phyloP scores from a whole-genome alignment of 2,888 invertebrate species.

The Ischnura elegans region DNA sequence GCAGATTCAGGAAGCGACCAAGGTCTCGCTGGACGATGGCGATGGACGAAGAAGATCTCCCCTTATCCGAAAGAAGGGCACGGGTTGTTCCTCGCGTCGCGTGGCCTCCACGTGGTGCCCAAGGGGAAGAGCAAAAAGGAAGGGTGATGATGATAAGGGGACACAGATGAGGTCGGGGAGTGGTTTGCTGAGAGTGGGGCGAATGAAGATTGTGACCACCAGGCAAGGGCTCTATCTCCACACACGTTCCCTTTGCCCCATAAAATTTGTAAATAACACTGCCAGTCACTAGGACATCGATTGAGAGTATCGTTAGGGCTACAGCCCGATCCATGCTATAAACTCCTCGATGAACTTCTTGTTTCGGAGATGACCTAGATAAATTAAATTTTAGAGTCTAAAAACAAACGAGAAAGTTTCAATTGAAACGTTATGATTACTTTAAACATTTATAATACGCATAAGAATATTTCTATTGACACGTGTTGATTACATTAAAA shows the following conservation, averaged over 20 bases:
- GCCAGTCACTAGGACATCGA: not conserved
- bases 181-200: not conserved
- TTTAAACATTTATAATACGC: too few species aligned
- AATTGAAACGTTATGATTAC: too few species aligned
- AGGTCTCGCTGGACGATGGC: not conserved
- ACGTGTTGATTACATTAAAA: too few species aligned
- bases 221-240: not conserved
- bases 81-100: not conserved
- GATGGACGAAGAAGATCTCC: not conserved
- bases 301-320: not conserved
- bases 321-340: too few species aligned
- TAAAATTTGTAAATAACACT: too few species aligned
- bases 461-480: too few species aligned
- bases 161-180: not conserved
- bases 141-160: not conserved
- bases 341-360: too few species aligned
- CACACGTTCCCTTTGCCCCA: not conserved
- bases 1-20: not conserved
- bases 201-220: not conserved
- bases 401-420: too few species aligned
- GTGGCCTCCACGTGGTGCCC: not conserved
- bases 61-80: not conserved
- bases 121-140: not conserved
- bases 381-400: too few species aligned
- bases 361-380: too few species aligned